Evolutionary conservation across 23 tunicate species (phyloP).

Genomic region (Trididemnum clinides): DNA sequence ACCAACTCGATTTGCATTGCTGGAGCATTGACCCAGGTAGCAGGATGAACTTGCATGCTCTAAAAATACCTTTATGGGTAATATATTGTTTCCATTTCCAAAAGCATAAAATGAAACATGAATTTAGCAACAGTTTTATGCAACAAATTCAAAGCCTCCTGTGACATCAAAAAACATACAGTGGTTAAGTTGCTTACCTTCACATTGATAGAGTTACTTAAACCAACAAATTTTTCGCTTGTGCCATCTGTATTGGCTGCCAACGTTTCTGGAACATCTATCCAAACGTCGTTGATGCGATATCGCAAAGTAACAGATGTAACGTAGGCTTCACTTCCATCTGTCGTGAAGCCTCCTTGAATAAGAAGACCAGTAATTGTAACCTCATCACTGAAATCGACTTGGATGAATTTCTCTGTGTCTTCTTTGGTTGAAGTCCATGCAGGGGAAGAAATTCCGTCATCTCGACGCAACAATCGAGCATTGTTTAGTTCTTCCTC

Average conservation of each 20-base stretch:
- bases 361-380: conserved; percentile 32
- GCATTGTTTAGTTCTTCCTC: conserved; percentile 12
- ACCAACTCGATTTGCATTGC: conserved; percentile 47
- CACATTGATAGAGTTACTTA: background rate
- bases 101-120: too few species aligned
- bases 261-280: background rate
- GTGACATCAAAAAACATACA: too few species aligned
- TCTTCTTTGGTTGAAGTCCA: conserved; percentile 58
- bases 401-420: conserved; percentile 44
- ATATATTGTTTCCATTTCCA: too few species aligned
- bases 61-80: conserved; percentile 13
- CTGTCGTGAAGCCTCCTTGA: conserved; percentile 31
- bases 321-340: conserved; percentile 35
- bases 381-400: conserved; percentile 42
- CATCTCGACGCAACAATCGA: background rate
- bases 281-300: conserved; percentile 31
- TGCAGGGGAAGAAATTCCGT: background rate
- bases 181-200: background rate
- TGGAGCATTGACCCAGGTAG: conserved; percentile 31
- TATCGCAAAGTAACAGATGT: conserved; percentile 37
- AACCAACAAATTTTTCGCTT: background rate
- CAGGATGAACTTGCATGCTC: conserved; percentile 41
- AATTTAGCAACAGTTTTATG: too few species aligned
- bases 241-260: conserved; percentile 42
- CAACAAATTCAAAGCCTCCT: too few species aligned